Evolutionary conservation across 2,888 invertebrate species (phyloP), one percentile per base, ranked within the genome.

Genomic region (Lysandra coridon): DNA sequence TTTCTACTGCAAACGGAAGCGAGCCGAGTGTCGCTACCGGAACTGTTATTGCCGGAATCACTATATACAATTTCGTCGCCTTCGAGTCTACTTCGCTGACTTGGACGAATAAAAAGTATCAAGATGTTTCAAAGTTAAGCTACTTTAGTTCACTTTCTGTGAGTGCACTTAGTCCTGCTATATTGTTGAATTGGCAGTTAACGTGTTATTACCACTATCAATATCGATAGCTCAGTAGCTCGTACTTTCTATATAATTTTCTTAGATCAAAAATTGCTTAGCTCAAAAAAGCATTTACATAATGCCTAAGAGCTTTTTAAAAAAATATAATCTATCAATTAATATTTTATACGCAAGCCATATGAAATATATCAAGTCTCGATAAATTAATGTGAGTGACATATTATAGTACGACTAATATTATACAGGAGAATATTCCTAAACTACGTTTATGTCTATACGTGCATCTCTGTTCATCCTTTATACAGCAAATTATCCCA

Each of bases 41-140:
- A 94, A 93, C 90, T 92, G 92, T 93, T 94, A 94, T 93, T 92
- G 93, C 92, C 90, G 90, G 92, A 90, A 92, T 90, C 91, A 90
- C 90, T 90, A 88, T 91, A 85, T 93, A 94, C 94, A 92, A 88
- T 86, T 86, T 87, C 87, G 90, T 87, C 90, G 93, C 92, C 93
- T 91, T 91, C 87, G 88, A 89, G 92, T 90, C 91, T 91, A 86
- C 89, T 84, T 79, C 74, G 23, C 60, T 75, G 62, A 73, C 44
- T 57, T 78, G 57, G 74, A 62, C 60, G 57, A 30, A 44, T 44
- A 64, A 79, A 79, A 33, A 60, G 62, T 57, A 40, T 60, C 69
- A 69, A 69, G 69, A 69, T 69, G 69, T 69, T 69, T 69, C 33
- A 64, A 30, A 64, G 69, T 37, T 69, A 69, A 69, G 33, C 17